Evolutionary conservation across 2,797 vertebrate genomes (phyloP), one percentile per base, ranked within the genome.

Genomic region (Gymnothorax javanicus): DNA sequence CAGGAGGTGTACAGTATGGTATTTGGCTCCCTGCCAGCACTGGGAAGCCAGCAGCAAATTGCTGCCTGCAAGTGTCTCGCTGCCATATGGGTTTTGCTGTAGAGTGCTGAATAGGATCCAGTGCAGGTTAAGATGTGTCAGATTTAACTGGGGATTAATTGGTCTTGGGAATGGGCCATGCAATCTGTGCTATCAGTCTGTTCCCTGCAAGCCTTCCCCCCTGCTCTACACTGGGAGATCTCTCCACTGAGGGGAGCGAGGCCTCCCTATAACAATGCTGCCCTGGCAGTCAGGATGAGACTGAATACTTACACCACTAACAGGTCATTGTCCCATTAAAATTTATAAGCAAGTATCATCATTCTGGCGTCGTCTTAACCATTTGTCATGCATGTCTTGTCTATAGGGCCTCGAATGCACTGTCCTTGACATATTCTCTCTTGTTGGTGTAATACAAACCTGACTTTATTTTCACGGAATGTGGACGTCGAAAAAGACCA

Each of bases 101-200:
- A 71, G 86, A 94, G 94, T 93, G 52, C 79, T 62, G 95, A 95
- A 95, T 95, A 94, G 92, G 94, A 95, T 95, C 95, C 95, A 95
- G 95, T 82, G 88, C 91, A 94, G 96, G 96, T 96, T 95, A 96
- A 96, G 94, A 94, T 95, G 94, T 95, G 96, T 96, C 96, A 96
- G 77, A 95, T 95, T 94, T 96, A 96, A 97, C 96, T 95, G 94
- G 94, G 93, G 94, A 94, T 96, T 96, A 96, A 96, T 96, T 96
- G 95, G 96, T 95, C 94, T 91, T 95, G 93, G 94, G 95, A 95
- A 58, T 95, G 94, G 94, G 94, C 92, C 92, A 86, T 86, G 84
- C 87, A 88, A 88, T 88, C 87, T 88, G 87, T 88, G 87, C 87
- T 62, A 86, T 86, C 87, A 88, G 87, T 83, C 87, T 88, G 87